phyloP scores from a whole-genome alignment of 2,888 invertebrate genomes.

The Polia nebulosa region DNA sequence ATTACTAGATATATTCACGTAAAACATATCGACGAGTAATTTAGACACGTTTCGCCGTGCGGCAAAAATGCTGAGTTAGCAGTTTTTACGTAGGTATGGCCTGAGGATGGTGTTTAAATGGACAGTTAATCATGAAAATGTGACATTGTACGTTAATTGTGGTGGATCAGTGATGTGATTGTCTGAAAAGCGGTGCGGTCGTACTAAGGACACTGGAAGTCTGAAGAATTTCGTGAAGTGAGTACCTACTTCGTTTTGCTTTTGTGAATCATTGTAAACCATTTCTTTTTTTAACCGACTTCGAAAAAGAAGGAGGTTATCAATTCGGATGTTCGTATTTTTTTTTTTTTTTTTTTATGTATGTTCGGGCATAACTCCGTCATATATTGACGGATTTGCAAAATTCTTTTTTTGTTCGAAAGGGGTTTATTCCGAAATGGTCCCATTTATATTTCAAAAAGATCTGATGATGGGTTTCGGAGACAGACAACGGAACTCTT shows the following conservation, averaged over 20 bases:
- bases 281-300: too few species aligned
- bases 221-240: conserved; percentile 4
- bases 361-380: too few species aligned
- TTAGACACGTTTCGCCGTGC: conserved; percentile 68
- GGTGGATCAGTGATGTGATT: conserved; percentile 39
- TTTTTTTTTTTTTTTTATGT: too few species aligned
- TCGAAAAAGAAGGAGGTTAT: too few species aligned
- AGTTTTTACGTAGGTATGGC: conserved; percentile 41
- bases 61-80: conserved; percentile 57
- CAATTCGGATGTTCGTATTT: too few species aligned
- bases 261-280: background rate
- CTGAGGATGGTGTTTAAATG: conserved; percentile 59
- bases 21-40: conserved; percentile 51
- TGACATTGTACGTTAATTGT: conserved; percentile 33
- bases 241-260: background rate
- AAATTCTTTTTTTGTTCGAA: too few species aligned
- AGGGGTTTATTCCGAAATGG: too few species aligned
- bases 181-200: background rate
- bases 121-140: conserved; percentile 4
- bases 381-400: too few species aligned
- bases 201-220: conserved; percentile 3
- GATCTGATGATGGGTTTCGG: too few species aligned
- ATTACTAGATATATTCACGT: conserved; percentile 60
- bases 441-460: too few species aligned
- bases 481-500: too few species aligned